These are phyloP conservation scores for Micromussa lordhowensis DNA, from an alignment of 92 coral and sea anemone genomes.

Conservation along the genomic window DNA sequence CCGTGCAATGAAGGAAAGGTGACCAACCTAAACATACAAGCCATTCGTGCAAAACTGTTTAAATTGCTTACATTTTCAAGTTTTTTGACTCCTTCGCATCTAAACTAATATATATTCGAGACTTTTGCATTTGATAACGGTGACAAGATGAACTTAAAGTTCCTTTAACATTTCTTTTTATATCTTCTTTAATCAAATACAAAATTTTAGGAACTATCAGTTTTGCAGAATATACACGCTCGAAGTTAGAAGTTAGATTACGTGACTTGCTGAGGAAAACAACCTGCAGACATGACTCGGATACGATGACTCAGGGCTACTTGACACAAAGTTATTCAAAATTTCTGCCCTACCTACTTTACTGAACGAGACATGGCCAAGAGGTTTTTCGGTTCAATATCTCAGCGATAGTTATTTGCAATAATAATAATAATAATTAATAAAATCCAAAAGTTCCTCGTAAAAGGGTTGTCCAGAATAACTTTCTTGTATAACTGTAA, in stretches of 20 bases:
- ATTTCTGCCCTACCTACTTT: too few species aligned
- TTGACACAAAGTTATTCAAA: neutral
- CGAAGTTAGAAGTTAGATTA: neutral
- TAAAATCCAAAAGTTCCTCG: neutral
- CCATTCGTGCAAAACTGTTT: too few species aligned
- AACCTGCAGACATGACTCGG: neutral
- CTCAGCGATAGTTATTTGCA: neutral
- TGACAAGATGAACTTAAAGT: too few species aligned
- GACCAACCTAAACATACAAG: neutral
- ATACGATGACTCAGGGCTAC: conserved; percentile 1
- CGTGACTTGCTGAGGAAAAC: conserved; percentile 1
- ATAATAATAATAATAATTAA: neutral
- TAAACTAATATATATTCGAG: too few species aligned
- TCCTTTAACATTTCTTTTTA: too few species aligned
- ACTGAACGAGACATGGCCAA: neutral
- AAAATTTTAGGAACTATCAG: neutral
- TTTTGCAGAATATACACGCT: neutral
- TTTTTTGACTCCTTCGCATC: too few species aligned
- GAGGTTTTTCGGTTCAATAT: neutral
- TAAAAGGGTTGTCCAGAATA: neutral
- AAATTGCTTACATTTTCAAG: too few species aligned
- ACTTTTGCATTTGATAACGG: too few species aligned
- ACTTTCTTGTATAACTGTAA: neutral
- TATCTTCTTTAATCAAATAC: too few species aligned
- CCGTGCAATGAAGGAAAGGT: neutral